These are phyloP conservation scores for Pteropus alecto DNA, from an alignment of 2,113 vertebrate species.

Conservation along the genomic window DNA sequence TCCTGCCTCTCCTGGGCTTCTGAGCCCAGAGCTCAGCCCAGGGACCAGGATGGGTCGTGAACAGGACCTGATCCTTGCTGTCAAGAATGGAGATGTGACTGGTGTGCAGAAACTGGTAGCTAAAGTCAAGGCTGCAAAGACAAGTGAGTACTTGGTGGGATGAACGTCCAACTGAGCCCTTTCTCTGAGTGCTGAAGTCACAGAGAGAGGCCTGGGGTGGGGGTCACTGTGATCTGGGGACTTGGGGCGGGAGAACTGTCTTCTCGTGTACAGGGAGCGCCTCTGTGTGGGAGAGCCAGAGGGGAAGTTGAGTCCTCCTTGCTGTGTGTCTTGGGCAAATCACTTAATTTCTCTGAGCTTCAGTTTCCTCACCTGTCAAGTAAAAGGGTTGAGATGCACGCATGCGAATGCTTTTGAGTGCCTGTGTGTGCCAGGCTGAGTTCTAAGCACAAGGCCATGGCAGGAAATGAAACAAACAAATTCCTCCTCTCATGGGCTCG, in stretches of 20 bases:
- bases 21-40: slow-evolving; percentile 38
- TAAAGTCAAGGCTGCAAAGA: slow-evolving; percentile 86
- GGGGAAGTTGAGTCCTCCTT: background rate
- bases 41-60: slow-evolving; percentile 83
- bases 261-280: background rate
- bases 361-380: background rate
- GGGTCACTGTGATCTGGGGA: background rate
- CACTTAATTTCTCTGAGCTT: background rate
- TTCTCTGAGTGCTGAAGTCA: background rate
- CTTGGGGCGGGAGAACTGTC: background rate
- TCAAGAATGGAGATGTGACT: slow-evolving; percentile 85
- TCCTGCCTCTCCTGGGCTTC: background rate
- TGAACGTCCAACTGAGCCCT: background rate
- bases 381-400: background rate
- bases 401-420: background rate
- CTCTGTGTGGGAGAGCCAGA: background rate
- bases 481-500: background rate
- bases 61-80: slow-evolving; percentile 86
- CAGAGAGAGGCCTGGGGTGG: background rate
- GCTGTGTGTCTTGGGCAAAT: background rate
- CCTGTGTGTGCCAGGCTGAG: background rate
- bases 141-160: slow-evolving; percentile 81
- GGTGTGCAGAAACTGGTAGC: slow-evolving; percentile 86
- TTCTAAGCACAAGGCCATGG: background rate
- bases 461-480: background rate